Percentiles rank a stretch among this genome's conserved stretches.
Conservation (phyloP, 2,113 vertebrate genomes). For the Cichladusa arquata region DNA sequence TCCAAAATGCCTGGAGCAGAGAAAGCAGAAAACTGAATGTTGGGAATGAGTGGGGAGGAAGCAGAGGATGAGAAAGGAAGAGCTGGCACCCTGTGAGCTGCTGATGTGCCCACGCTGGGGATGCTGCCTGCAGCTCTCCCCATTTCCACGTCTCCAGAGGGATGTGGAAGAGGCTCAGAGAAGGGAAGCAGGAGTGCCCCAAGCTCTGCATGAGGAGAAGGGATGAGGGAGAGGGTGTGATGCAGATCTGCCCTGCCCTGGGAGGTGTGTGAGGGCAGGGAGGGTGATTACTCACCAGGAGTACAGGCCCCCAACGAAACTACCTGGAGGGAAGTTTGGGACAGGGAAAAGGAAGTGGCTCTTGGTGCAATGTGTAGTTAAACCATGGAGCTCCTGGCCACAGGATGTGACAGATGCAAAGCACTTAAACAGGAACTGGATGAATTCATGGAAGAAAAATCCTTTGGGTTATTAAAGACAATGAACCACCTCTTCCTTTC, state of each 20-base stretch:
- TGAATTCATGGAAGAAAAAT: conserved; percentile 61
- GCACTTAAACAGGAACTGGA: conserved; percentile 34
- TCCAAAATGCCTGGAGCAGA: not conserved
- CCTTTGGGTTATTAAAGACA: conserved; percentile 12
- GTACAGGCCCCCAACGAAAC: not conserved
- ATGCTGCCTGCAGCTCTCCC: not conserved
- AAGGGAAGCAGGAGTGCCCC: not conserved
- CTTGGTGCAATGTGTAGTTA: not conserved
- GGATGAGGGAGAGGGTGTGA: not conserved
- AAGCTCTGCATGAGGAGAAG: not conserved
- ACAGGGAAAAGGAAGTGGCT: conserved; percentile 36
- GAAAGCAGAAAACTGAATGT: not conserved
- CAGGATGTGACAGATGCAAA: conserved; percentile 56
- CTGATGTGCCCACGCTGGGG: not conserved
- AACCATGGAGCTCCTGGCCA: not conserved
- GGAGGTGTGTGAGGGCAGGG: not conserved
- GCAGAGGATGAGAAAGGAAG: not conserved
- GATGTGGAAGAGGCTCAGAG: not conserved
- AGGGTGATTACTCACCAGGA: not conserved
- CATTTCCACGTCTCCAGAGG: rapidly evolving
- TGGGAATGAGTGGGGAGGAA: not conserved
- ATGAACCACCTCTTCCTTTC: conserved; percentile 1
- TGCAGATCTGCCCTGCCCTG: not conserved
- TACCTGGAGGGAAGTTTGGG: conserved; percentile 9
- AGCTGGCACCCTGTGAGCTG: rapidly evolving